These are phyloP conservation scores for Diadromus collaris DNA, from an alignment of 2,888 invertebrate species.

Conservation along the genomic window DNA sequence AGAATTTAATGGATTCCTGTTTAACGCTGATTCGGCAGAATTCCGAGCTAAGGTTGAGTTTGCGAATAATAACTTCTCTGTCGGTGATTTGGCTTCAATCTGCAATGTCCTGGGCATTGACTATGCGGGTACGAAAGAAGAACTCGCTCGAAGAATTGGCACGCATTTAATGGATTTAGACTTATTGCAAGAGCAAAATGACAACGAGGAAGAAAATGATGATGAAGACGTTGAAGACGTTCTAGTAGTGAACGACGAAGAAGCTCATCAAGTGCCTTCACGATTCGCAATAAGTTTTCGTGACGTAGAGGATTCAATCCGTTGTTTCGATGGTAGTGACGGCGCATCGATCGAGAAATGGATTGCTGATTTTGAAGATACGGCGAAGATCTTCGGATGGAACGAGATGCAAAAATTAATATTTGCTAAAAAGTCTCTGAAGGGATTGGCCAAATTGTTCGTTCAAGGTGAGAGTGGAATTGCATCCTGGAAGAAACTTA, in stretches of 20 bases:
- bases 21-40: too few species aligned
- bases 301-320: not conserved
- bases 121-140: too few species aligned
- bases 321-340: slow-evolving; percentile 23
- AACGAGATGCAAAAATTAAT: slow-evolving; percentile 43
- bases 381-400: slow-evolving; percentile 42
- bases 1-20: too few species aligned
- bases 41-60: too few species aligned
- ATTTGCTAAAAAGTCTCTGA: slow-evolving; percentile 40
- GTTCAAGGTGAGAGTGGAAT: slow-evolving; percentile 1
- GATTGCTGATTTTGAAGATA: slow-evolving; percentile 54
- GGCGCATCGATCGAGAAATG: slow-evolving; percentile 35
- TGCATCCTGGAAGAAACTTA: slow-evolving; percentile 21
- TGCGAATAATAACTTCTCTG: too few species aligned
- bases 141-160: too few species aligned
- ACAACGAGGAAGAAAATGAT: not conserved
- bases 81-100: too few species aligned
- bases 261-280: slow-evolving; percentile 7
- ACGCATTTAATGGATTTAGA: too few species aligned
- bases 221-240: slow-evolving; percentile 5
- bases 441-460: slow-evolving; percentile 28
- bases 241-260: not conserved
- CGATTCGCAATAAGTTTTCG: slow-evolving; percentile 3
- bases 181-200: not conserved
- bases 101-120: too few species aligned